Evolutionary conservation across 2,113 vertebrate genomes (phyloP).

Genomic region (Leptosomus discolor): DNA sequence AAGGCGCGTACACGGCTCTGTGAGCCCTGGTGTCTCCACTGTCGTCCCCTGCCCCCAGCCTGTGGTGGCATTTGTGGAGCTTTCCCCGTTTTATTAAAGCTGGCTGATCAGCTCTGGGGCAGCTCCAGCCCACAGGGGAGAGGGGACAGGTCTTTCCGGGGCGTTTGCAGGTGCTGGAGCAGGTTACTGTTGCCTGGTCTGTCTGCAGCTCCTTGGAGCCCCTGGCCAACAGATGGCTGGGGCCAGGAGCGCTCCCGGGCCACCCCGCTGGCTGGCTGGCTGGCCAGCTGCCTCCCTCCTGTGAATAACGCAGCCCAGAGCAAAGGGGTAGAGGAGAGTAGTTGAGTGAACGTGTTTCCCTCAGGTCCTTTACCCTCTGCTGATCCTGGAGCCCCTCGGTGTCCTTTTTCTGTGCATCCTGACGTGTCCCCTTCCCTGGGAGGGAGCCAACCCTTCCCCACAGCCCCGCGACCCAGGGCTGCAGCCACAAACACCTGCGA

Average conservation of each 20-base stretch:
- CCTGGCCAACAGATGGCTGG: background rate
- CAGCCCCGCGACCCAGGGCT: background rate
- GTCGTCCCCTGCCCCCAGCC: accelerated
- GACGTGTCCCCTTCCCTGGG: background rate
- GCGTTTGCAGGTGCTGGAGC: background rate
- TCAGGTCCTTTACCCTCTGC: background rate
- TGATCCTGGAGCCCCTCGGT: background rate
- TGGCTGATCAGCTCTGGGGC: background rate
- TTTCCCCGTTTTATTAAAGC: background rate
- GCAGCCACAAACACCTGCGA: accelerated
- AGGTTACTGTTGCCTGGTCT: background rate
- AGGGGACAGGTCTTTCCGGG: background rate
- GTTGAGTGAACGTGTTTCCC: accelerated
- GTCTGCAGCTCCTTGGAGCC: background rate
- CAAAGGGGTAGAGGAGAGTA: background rate
- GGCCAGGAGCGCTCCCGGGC: accelerated
- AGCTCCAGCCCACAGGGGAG: background rate
- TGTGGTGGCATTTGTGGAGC: accelerated
- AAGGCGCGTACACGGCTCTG: accelerated
- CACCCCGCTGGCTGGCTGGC: accelerated
- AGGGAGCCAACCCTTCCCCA: background rate
- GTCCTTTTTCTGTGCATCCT: background rate
- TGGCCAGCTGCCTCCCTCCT: background rate
- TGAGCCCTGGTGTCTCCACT: background rate
- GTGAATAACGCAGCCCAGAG: background rate